phyloP scores from a whole-genome alignment of 2,888 invertebrate genomes.

The Ashinkailepas kermadecensis region DNA sequence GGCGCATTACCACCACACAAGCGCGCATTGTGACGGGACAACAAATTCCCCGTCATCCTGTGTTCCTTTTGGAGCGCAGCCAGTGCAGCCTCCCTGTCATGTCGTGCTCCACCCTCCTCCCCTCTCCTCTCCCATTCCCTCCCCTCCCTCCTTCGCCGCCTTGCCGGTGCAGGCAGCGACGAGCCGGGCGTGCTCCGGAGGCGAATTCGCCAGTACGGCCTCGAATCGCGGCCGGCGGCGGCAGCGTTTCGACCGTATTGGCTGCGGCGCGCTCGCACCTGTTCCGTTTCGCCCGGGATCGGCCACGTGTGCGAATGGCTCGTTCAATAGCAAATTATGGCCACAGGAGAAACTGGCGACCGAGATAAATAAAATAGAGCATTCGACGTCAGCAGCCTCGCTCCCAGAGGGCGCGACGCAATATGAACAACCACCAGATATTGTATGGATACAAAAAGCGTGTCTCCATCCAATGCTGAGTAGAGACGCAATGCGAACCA shows the following conservation, averaged over 20 bases:
- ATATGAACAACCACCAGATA: not conserved
- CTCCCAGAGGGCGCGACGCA: not conserved
- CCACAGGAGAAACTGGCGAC: not conserved
- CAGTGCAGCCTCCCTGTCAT: too few species aligned
- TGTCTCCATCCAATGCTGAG: too few species aligned
- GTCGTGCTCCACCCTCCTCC: too few species aligned
- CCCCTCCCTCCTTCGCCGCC: not conserved
- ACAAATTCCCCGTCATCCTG: too few species aligned
- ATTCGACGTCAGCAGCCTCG: not conserved
- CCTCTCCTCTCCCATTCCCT: not conserved
- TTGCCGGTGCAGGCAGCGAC: not conserved
- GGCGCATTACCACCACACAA: not conserved
- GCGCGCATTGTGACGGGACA: not conserved
- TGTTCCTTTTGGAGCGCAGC: too few species aligned
- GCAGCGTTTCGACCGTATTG: not conserved
- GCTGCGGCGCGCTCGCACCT: not conserved
- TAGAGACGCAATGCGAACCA: too few species aligned
- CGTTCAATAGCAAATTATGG: constrained; percentile 20
- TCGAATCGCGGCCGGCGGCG: not conserved
- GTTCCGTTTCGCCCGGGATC: not conserved
- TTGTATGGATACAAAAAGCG: not conserved
- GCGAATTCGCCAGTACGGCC: not conserved
- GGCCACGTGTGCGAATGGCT: not conserved
- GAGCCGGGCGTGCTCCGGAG: not conserved
- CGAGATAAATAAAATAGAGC: constrained; percentile 12